Base-by-base conservation (phyloP, 2,888 invertebrate species). In the Crossocerus cetratus region DNA sequence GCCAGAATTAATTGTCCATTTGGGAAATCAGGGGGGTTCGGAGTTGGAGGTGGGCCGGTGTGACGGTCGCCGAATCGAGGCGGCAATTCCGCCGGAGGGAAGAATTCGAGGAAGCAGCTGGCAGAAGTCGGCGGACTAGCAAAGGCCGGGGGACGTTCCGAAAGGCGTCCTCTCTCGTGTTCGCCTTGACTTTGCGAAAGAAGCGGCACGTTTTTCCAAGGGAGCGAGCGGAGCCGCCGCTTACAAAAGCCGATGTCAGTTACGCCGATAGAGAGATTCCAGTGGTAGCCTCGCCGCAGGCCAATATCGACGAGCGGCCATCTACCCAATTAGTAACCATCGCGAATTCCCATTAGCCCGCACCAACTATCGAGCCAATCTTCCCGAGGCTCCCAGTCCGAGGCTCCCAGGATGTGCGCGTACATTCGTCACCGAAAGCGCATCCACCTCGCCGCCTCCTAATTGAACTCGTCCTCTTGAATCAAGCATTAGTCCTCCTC, bases 261-360 rank as follows among this genome's bases (percentile, higher is more conserved):
- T 79, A 64, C 74, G 70, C 83, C 83, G 82, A 82, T 82, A 82
- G 81, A 82, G 82, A 82, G 82, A 82, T 82, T 82, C 83, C 82
- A 77, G 72, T 76, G 81, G 75, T 68, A 32, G 67, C 77, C 67
- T 77, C 70, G 60, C 64, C 23, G 74, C 73, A 77, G 76, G 73
- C 65, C 70, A 80, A 81, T 83, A 85, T 86, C 84, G 81, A 83
- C 82, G 82, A 82, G 77, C 82, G 71, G 80, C 82, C 83, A 86
- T 86, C 86, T 83, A 86, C 82, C 86, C 86, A 86, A 86, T 86
- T 86, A 87, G 87, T 81, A 85, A 77, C 78, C 84, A 84, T 85
- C 79, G 86, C 79, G 78, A 83, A 83, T 84, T 85, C 81, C 81
- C 84, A 85, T 86, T 83, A 86, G 84, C 81, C 81, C 78, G 72